These are phyloP conservation scores for Agrotis exclamationis DNA, from an alignment of 2,888 invertebrate species.

Conservation along the genomic window DNA sequence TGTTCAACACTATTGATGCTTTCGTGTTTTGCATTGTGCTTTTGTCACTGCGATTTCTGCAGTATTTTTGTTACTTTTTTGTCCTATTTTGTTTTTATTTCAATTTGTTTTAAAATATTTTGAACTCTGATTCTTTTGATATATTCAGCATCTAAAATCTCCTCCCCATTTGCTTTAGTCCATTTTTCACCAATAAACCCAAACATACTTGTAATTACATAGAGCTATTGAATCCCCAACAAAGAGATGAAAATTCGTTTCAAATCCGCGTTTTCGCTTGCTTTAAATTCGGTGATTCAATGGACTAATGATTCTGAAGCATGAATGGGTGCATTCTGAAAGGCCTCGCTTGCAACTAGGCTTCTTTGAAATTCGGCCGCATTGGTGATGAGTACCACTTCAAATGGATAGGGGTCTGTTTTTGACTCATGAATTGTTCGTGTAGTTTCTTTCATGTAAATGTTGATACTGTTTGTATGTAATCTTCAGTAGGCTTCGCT, in stretches of 20 bases:
- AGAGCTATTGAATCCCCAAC: slow-evolving; percentile 64
- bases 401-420: slow-evolving; percentile 65
- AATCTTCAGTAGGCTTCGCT: slow-evolving; percentile 36
- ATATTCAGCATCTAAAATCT: neutral
- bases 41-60: slow-evolving; percentile 13
- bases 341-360: slow-evolving; percentile 76
- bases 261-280: slow-evolving; percentile 72
- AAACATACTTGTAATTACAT: slow-evolving; percentile 60
- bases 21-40: slow-evolving; percentile 33
- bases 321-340: slow-evolving; percentile 82
- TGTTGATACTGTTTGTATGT: slow-evolving; percentile 53
- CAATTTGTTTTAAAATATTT: neutral
- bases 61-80: neutral
- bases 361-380: slow-evolving; percentile 72
- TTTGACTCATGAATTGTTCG: slow-evolving; percentile 63
- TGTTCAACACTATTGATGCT: slow-evolving; percentile 52
- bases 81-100: neutral
- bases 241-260: slow-evolving; percentile 67
- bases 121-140: neutral
- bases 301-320: slow-evolving; percentile 83
- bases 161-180: slow-evolving; percentile 23
- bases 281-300: slow-evolving; percentile 87
- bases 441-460: slow-evolving; percentile 64
- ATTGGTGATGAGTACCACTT: slow-evolving; percentile 68
- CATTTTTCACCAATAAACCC: slow-evolving; percentile 54